phyloP scores from a whole-genome alignment of 2,888 invertebrate species.

The Miltochrista miniata region DNA sequence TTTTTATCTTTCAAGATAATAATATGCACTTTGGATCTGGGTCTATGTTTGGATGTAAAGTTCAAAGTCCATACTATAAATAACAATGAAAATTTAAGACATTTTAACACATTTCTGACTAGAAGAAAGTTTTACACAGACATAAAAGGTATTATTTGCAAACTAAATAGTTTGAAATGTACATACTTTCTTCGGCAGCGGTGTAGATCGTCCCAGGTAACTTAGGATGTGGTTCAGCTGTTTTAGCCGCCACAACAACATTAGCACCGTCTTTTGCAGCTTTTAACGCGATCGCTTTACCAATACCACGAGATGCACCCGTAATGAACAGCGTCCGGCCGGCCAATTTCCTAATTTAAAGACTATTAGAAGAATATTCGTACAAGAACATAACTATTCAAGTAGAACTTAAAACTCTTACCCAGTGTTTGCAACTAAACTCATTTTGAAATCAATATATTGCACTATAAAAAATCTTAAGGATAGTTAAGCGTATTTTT shows the following conservation, averaged over 20 bases:
- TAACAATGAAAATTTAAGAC: conserved; percentile 19
- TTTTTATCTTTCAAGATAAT: conserved; percentile 1
- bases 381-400: conserved; percentile 22
- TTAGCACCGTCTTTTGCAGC: conserved; percentile 97
- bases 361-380: conserved; percentile 28
- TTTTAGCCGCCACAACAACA: conserved; percentile 95
- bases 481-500: too few relatives aligned
- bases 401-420: conserved; percentile 44
- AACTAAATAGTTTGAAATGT: conserved; percentile 1
- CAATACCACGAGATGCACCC: conserved; percentile 98
- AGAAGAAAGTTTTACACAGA: conserved; percentile 3
- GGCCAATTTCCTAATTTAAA: conserved; percentile 82
- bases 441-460: conserved; percentile 54
- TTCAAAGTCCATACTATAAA: conserved; percentile 58
- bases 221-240: conserved; percentile 94
- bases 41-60: conserved; percentile 33
- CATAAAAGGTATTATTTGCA: not conserved
- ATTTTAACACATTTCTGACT: conserved; percentile 16
- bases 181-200: conserved; percentile 93
- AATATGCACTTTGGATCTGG: conserved; percentile 22
- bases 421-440: conserved; percentile 80
- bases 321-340: conserved; percentile 97
- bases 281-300: conserved; percentile 96
- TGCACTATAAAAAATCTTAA: not conserved
- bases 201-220: conserved; percentile 96